Conservation (phyloP, 2,113 vertebrate species). For the Saccopteryx leptura region DNA sequence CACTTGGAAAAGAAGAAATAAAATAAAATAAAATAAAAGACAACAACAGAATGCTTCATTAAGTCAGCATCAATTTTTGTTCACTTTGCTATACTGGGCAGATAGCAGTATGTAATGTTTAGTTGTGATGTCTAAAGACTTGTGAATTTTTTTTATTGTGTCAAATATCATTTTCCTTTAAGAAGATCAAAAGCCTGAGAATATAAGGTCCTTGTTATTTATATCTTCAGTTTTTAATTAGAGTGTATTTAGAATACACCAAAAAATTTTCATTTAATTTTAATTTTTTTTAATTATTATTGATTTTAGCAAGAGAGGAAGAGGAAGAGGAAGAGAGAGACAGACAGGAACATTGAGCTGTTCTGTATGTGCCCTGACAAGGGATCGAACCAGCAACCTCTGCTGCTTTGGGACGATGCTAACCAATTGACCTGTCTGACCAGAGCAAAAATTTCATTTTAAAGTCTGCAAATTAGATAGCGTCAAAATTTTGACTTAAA, state of each 20-base stretch:
- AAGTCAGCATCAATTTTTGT: background rate
- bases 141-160: slow-evolving; percentile 9
- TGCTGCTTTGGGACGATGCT: no score
- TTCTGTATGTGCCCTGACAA: no score
- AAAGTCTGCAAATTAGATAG: background rate
- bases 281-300: no score
- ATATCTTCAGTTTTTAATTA: slow-evolving; percentile 22
- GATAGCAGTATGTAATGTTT: background rate
- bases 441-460: slow-evolving; percentile 6
- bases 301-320: no score
- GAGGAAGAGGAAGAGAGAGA: no score
- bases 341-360: no score
- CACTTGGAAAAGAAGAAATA: no score
- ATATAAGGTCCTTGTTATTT: background rate
- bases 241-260: background rate
- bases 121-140: background rate
- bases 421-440: no score
- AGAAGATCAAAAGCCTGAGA: slow-evolving; percentile 32
- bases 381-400: no score
- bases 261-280: background rate
- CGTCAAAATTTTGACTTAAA: background rate
- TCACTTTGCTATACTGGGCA: background rate
- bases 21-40: background rate
- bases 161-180: slow-evolving; percentile 45
- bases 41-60: background rate